These are phyloP conservation scores for Synergus gifuensis DNA, from an alignment of 2,888 invertebrate genomes.

Conservation along the genomic window DNA sequence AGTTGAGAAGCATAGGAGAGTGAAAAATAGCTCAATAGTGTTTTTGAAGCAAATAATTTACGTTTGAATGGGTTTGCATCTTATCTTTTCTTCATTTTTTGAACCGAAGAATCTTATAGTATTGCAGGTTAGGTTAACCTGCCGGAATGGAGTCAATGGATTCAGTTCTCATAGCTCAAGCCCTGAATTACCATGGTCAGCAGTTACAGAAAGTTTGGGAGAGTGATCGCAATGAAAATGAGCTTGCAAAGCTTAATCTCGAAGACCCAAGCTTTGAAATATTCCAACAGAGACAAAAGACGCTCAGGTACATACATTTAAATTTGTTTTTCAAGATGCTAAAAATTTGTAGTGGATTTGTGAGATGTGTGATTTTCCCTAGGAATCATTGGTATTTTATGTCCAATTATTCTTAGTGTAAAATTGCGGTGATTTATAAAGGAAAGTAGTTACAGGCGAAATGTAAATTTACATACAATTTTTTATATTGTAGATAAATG, in stretches of 20 bases:
- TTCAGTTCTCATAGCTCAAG: conserved; percentile 82
- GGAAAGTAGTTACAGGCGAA: no score
- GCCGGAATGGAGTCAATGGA: conserved; percentile 79
- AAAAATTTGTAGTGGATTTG: no score
- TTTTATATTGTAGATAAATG: no score
- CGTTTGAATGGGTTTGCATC: conserved; percentile 44
- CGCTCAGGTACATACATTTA: conserved; percentile 80
- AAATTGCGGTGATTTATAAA: no score
- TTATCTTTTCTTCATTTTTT: conserved; percentile 40
- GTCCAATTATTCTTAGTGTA: no score
- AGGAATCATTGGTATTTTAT: no score
- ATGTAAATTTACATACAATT: no score
- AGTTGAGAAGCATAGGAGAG: conserved; percentile 34
- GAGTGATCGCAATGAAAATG: conserved; percentile 88
- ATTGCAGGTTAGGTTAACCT: conserved; percentile 68
- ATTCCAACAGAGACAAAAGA: conserved; percentile 89
- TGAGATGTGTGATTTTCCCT: no score
- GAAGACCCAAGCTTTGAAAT: conserved; percentile 85
- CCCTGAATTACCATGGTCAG: conserved; percentile 91
- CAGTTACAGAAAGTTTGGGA: conserved; percentile 92
- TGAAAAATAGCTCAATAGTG: not conserved
- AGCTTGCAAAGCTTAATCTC: conserved; percentile 83
- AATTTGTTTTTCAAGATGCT: not conserved
- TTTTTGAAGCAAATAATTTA: conserved; percentile 37
- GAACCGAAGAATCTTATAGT: conserved; percentile 62